Evolutionary conservation across 2,113 vertebrate species (phyloP).

Genomic region (Colinus virginianus): DNA sequence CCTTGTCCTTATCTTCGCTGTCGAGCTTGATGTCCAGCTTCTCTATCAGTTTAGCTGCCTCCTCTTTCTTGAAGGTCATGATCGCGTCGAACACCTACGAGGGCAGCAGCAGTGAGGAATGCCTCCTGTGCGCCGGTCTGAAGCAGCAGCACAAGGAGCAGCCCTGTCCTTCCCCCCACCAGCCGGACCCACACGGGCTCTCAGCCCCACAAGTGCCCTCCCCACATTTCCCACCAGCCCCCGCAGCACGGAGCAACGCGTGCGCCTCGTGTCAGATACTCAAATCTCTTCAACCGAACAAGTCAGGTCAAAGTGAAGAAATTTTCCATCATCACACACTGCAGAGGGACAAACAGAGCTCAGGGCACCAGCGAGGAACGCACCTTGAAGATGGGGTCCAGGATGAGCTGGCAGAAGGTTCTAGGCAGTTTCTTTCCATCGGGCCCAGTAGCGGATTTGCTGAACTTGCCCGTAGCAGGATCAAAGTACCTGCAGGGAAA

Average conservation of each 20-base stretch:
- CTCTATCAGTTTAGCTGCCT: slow-evolving; percentile 88
- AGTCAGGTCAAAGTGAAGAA: slow-evolving; percentile 93
- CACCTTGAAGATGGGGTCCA: slow-evolving; percentile 98
- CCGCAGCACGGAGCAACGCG: accelerated
- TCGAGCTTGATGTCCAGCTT: slow-evolving; percentile 95
- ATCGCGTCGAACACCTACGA: slow-evolving; percentile 91
- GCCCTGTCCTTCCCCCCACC: background rate
- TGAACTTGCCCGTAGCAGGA: slow-evolving; percentile 86
- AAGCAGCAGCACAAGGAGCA: background rate
- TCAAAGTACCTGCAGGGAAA: slow-evolving; percentile 86
- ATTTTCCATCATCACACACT: slow-evolving; percentile 85
- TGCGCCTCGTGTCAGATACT: slow-evolving; percentile 77
- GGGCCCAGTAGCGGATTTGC: slow-evolving; percentile 78
- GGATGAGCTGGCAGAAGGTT: slow-evolving; percentile 91
- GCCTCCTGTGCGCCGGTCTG: accelerated
- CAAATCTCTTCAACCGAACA: slow-evolving; percentile 79
- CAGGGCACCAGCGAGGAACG: background rate
- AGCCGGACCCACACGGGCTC: background rate
- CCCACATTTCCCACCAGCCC: background rate
- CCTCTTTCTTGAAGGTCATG: slow-evolving; percentile 95
- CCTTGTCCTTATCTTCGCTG: slow-evolving; percentile 90
- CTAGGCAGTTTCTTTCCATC: slow-evolving; percentile 88
- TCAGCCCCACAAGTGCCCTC: background rate
- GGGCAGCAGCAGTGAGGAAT: accelerated
- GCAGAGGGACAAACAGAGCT: accelerated